Base-by-base conservation (phyloP, 92 coral and sea anemone genomes). In the Phenganax marumi region DNA sequence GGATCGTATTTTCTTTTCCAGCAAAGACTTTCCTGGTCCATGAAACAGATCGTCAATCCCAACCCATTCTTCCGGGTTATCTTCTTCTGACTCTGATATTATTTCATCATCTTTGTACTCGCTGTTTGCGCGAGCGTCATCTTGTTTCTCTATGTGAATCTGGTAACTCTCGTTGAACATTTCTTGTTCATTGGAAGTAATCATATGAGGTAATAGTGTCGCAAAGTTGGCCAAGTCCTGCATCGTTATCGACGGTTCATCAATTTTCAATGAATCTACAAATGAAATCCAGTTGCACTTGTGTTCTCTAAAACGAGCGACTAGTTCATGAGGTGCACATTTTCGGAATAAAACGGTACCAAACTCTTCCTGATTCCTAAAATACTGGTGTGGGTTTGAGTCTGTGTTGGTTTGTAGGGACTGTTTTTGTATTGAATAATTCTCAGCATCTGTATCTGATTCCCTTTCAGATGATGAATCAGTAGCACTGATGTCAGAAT, bases 1-100 rank as follows among this genome's bases (percentile, higher is more conserved):
- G 70, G 50, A 33, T 51, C 52, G 22, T 61, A 68, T 50, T 52
- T 68, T 81, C 51, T 23, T 65, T 12, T 33, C 14, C 66, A 81
- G 24, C 72, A 83, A 60, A 55, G 72, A 61, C 51, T 75, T 48
- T 17, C 81, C 80, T 50, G 39, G 48, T 55, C 63, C 81, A 12
- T 55, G 64, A 43, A 74, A 74, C 23, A 56, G 64, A 73, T 83
- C 57, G 17, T 56, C 51, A 39, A 73, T 70, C 50, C 70, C 61
- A 70, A 83, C 53, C 86, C 86, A 82, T 81, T 83, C 86, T 70
- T 83, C 86, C 46, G 81, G 81, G 33, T 83, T 51, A 58, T 68
- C 70, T 50, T 83, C 86, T 43, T 83, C 81, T 7, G 71, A 52
- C 52, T 73, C 86, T 24, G 86, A 83, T 23, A 70, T 77, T 50